These are phyloP conservation scores for Eulemur macaco DNA, from an alignment of 2,113 vertebrate species.

Conservation along the genomic window DNA sequence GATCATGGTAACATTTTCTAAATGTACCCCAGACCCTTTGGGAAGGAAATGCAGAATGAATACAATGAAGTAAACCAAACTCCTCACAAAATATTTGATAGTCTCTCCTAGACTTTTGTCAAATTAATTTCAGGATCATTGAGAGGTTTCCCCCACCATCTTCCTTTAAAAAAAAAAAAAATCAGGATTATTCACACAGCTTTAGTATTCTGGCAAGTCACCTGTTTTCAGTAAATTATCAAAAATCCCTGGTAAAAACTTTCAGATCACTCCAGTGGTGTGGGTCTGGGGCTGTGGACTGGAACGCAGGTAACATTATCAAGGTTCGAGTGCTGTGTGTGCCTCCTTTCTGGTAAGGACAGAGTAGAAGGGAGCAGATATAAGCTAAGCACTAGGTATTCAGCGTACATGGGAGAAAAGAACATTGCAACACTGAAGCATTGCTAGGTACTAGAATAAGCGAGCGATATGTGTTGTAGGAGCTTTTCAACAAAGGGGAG, in stretches of 20 bases:
- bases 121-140: slow-evolving; percentile 29
- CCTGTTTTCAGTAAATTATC: slow-evolving; percentile 11
- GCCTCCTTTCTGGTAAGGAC: neutral
- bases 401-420: neutral
- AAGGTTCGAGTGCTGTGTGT: neutral
- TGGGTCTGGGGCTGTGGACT: neutral
- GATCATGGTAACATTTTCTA: slow-evolving; percentile 12
- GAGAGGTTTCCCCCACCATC: neutral
- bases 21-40: neutral
- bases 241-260: neutral
- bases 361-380: neutral
- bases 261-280: neutral
- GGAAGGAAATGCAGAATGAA: neutral
- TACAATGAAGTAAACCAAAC: neutral
- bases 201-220: neutral
- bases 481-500: neutral
- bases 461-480: neutral
- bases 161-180: slow-evolving; percentile 18
- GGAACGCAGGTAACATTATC: neutral
- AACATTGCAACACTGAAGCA: neutral
- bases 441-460: neutral
- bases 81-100: neutral
- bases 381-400: neutral
- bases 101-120: neutral
- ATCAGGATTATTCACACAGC: neutral